Percentiles rank a stretch among this genome's conserved stretches.
phyloP scores from a whole-genome alignment of 2,888 invertebrate species.

The Lasioglossum vierecki region DNA sequence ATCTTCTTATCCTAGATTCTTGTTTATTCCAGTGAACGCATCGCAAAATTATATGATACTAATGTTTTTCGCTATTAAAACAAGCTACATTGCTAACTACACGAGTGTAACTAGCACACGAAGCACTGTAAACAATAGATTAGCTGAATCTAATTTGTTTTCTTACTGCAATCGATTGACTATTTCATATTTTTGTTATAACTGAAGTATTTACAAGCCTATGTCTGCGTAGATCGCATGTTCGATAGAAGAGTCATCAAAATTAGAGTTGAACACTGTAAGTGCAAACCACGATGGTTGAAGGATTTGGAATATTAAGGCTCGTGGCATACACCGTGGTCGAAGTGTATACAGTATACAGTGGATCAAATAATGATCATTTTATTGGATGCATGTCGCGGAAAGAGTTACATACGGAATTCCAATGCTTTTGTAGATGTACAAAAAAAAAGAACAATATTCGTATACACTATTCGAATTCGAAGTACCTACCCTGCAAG shows the following conservation, averaged over 20 bases:
- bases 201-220: background rate
- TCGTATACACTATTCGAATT: constrained; percentile 11
- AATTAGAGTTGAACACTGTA: background rate
- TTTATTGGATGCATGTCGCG: background rate
- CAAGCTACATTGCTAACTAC: background rate
- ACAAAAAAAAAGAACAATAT: constrained; percentile 25
- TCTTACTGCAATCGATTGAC: background rate
- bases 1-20: background rate
- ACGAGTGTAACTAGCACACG: background rate
- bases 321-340: background rate
- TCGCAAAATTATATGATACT: background rate
- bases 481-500: constrained; percentile 48
- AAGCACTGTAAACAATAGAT: background rate
- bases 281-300: background rate
- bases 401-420: background rate
- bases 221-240: background rate
- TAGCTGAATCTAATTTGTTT: background rate
- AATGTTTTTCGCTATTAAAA: background rate
- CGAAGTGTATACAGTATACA: background rate
- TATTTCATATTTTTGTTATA: constrained; percentile 1
- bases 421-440: constrained; percentile 23
- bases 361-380: background rate
- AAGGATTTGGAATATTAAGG: background rate
- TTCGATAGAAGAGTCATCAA: background rate
- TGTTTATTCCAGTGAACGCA: background rate